Conservation (phyloP, 2,888 invertebrate species). For the Isoperla grammatica region DNA sequence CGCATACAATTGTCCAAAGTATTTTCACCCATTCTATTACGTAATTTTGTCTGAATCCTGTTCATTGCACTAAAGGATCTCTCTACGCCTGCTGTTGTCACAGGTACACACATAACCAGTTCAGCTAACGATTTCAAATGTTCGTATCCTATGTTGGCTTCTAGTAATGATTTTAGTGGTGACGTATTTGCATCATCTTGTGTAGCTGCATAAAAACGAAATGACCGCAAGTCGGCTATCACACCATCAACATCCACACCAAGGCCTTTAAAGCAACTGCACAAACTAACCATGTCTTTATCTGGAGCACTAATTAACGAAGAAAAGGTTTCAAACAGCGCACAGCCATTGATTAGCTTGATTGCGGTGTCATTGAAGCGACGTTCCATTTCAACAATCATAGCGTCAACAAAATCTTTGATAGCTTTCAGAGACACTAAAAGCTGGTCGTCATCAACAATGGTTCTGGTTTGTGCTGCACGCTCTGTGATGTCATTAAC, state of each 20-base stretch:
- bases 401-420: not conserved
- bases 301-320: not conserved
- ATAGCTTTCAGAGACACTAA: not conserved
- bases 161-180: not conserved
- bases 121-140: not conserved
- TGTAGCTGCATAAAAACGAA: not conserved
- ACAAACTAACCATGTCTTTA: not conserved
- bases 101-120: not conserved
- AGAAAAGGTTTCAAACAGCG: not conserved
- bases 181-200: not conserved
- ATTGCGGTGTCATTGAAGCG: not conserved
- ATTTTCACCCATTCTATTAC: not conserved
- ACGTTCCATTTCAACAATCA: not conserved
- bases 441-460: not conserved
- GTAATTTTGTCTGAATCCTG: not conserved
- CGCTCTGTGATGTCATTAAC: not conserved
- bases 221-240: not conserved
- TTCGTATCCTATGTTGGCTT: not conserved
- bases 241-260: not conserved
- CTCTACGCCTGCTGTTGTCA: not conserved
- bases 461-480: not conserved
- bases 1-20: not conserved
- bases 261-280: too few relatives aligned
- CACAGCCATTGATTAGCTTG: not conserved
- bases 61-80: not conserved